These are phyloP conservation scores for Emydocephalus ijimae DNA, from an alignment of 2,113 vertebrate genomes.

Conservation along the genomic window DNA sequence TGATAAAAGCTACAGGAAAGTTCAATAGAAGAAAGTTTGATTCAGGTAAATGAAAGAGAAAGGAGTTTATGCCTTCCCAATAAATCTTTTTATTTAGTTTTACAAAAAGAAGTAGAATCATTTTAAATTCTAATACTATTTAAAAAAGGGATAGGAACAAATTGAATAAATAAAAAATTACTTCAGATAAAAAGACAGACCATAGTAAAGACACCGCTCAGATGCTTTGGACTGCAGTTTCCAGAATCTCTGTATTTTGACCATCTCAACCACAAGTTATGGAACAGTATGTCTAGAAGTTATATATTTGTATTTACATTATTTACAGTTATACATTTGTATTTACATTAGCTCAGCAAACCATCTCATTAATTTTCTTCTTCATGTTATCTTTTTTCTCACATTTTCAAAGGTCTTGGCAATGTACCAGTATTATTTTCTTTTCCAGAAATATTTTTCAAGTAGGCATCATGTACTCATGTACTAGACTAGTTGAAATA, in stretches of 20 bases:
- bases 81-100: background rate
- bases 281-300: background rate
- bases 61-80: background rate
- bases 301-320: background rate
- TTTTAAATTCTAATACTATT: background rate
- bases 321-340: background rate
- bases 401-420: background rate
- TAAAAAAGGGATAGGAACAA: background rate
- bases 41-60: background rate
- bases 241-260: background rate
- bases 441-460: background rate
- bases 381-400: background rate
- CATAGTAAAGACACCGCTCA: background rate
- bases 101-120: background rate
- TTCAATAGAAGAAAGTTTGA: background rate
- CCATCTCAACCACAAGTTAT: background rate
- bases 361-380: background rate
- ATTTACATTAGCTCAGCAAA: background rate
- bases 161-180: background rate
- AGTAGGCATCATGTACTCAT: background rate
- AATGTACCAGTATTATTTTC: background rate
- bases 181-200: background rate
- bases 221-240: background rate
- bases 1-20: background rate
- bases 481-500: background rate